Conservation (phyloP, 2,888 invertebrate species). For the Drosophila peninsularis region DNA sequence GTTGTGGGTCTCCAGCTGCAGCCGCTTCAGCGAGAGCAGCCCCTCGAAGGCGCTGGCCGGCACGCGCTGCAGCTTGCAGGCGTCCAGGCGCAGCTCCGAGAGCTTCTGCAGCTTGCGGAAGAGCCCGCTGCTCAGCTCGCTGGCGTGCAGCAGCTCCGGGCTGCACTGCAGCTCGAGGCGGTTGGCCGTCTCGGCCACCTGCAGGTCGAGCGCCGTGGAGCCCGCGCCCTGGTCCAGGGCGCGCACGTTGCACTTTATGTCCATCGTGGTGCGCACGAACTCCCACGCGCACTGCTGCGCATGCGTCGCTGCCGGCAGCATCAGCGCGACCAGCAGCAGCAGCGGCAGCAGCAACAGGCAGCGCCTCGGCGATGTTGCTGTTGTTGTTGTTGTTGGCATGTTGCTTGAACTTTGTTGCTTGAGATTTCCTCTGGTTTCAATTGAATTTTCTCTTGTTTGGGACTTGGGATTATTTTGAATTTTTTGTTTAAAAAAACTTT, state of each 20-base stretch:
- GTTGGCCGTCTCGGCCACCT: constrained; percentile 89
- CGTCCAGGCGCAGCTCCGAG: constrained; percentile 90
- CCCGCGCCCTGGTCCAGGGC: constrained; percentile 71
- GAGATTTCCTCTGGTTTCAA: constrained; percentile 9
- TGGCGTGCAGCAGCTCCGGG: constrained; percentile 91
- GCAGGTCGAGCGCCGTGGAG: constrained; percentile 79
- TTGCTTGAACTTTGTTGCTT: constrained; percentile 21
- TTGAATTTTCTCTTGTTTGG: constrained; percentile 25
- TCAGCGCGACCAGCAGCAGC: constrained; percentile 43
- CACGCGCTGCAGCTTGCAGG: constrained; percentile 92
- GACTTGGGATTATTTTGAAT: constrained; percentile 32
- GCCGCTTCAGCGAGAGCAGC: constrained; percentile 90
- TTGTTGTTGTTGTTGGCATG: constrained; percentile 44
- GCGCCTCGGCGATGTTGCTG: constrained; percentile 30
- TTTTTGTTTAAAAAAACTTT: constrained; percentile 37
- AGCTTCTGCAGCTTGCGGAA: constrained; percentile 90
- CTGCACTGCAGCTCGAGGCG: constrained; percentile 91
- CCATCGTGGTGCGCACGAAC: constrained; percentile 84
- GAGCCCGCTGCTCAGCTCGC: constrained; percentile 89
- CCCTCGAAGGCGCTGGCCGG: constrained; percentile 92
- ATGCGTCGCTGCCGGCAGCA: constrained; percentile 67
- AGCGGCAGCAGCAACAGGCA: constrained; percentile 52
- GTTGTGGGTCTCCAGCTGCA: constrained; percentile 92
- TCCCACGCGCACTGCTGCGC: constrained; percentile 85
- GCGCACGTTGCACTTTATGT: constrained; percentile 84